Evolutionary conservation across 2,797 vertebrate genomes (phyloP).

Genomic region (Coranthus polyacanthus): DNA sequence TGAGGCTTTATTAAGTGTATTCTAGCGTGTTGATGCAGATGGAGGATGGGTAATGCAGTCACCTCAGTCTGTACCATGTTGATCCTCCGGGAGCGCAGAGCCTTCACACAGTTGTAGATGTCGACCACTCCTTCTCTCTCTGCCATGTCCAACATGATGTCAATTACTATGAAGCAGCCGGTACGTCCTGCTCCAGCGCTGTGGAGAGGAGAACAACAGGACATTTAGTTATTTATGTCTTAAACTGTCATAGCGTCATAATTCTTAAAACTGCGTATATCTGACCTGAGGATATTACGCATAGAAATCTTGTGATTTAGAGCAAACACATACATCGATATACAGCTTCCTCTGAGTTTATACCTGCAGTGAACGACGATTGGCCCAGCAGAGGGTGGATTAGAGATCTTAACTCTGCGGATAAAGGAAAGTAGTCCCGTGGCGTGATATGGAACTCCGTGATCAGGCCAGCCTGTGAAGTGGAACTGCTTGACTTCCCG

Average conservation of each 20-base stretch:
- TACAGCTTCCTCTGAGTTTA: not conserved
- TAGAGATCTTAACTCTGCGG: slow-evolving; percentile 96
- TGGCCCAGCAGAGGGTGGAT: slow-evolving; percentile 96
- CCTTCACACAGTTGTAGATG: slow-evolving; percentile 99
- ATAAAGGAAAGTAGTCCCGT: slow-evolving; percentile 98
- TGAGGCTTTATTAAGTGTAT: slow-evolving; percentile 18
- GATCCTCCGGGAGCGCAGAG: slow-evolving; percentile 95
- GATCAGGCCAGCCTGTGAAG: slow-evolving; percentile 99
- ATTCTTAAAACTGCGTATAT: too few relatives aligned
- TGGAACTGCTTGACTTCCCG: slow-evolving; percentile 99
- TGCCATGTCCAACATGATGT: slow-evolving; percentile 99
- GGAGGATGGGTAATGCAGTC: slow-evolving; percentile 83
- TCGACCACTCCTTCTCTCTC: slow-evolving; percentile 99
- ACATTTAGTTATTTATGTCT: not conserved
- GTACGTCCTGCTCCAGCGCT: slow-evolving; percentile 98
- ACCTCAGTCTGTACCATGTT: slow-evolving; percentile 97
- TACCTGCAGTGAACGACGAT: slow-evolving; percentile 99
- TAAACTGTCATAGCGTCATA: not conserved
- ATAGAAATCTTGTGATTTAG: too few relatives aligned
- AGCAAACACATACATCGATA: too few relatives aligned
- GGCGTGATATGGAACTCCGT: slow-evolving; percentile 99
- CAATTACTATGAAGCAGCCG: slow-evolving; percentile 98
- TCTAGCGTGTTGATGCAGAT: slow-evolving; percentile 75
- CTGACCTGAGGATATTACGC: too few relatives aligned
- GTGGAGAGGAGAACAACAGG: slow-evolving; percentile 19